A percentile compares a stretch with the other conserved stretches of the same genome.
Conservation (phyloP, 2,797 vertebrate genomes). For the Coregonus sp. region DNA sequence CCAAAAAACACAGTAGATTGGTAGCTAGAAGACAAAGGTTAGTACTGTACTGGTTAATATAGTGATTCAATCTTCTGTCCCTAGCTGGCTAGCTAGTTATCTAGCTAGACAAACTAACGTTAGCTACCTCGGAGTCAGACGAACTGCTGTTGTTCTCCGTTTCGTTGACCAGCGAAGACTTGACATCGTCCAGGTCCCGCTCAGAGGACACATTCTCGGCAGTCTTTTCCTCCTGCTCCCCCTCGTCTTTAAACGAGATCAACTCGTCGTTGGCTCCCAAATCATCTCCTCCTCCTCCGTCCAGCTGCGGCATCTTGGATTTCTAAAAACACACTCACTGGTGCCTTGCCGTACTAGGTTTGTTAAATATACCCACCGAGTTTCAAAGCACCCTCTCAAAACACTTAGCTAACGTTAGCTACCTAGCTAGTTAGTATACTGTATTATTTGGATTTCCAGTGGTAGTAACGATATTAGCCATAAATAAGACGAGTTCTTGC, state of each 20-base stretch:
- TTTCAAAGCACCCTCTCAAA: constrained; percentile 8
- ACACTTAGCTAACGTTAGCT: constrained; percentile 33
- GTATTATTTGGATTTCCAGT: background rate
- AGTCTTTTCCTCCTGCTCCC: constrained; percentile 88
- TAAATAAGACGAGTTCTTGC: background rate
- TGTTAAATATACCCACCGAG: background rate
- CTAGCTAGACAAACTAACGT: background rate
- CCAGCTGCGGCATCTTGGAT: constrained; percentile 80
- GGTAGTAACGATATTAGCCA: background rate
- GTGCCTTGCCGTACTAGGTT: constrained; percentile 38
- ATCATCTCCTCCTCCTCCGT: constrained; percentile 81
- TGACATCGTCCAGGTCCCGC: constrained; percentile 89
- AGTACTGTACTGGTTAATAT: background rate
- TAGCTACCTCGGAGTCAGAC: constrained; percentile 82
- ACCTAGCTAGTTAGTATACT: too few relatives aligned
- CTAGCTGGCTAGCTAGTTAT: background rate
- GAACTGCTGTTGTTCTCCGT: constrained; percentile 86
- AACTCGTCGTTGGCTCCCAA: constrained; percentile 90
- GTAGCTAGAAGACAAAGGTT: background rate
- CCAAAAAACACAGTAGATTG: background rate
- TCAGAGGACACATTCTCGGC: constrained; percentile 81
- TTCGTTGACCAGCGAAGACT: constrained; percentile 91
- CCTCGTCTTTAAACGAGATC: constrained; percentile 89
- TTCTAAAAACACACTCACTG: constrained; percentile 15
- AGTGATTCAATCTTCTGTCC: background rate